A percentile compares a stretch with the other conserved stretches of the same genome.
Conservation (phyloP, 1,140 invertebrate species). For the Dendroctonus ponderosae region DNA sequence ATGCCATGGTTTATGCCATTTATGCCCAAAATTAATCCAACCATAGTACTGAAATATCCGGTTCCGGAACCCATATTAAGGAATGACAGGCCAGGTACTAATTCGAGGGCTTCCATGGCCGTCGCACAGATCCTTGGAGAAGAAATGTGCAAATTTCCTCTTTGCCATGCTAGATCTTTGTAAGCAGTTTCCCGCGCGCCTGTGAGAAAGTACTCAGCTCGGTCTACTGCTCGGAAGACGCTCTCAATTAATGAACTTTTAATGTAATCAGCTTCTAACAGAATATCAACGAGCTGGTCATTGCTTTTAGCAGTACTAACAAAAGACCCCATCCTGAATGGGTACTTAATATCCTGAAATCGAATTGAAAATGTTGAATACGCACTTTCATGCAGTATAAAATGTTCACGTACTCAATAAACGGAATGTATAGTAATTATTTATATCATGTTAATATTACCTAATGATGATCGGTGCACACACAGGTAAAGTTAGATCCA, state of each 20-base stretch:
- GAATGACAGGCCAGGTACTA: conserved; percentile 76
- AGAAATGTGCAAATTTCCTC: conserved; percentile 79
- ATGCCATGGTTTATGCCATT: conserved; percentile 83
- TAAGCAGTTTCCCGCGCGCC: conserved; percentile 70
- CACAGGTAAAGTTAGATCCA: too few relatives aligned
- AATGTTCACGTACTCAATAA: too few relatives aligned
- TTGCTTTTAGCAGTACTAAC: conserved; percentile 80
- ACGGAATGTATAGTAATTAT: too few relatives aligned
- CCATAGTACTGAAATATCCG: conserved; percentile 87
- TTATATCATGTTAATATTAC: too few relatives aligned
- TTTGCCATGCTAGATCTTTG: conserved; percentile 82
- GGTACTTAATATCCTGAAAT: background rate
- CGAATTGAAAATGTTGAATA: too few relatives aligned
- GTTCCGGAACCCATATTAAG: conserved; percentile 89
- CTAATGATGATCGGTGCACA: too few relatives aligned
- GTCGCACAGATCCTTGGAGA: conserved; percentile 88
- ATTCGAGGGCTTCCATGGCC: conserved; percentile 79
- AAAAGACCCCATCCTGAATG: conserved; percentile 70
- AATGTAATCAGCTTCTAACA: conserved; percentile 75
- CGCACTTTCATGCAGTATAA: too few relatives aligned
- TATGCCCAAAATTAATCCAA: conserved; percentile 78
- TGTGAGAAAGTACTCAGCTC: conserved; percentile 76
- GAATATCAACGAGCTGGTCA: conserved; percentile 83
- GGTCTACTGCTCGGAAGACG: conserved; percentile 81
- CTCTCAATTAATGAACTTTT: conserved; percentile 68